Conservation (phyloP, 2,797 vertebrate genomes). For the Anisognathus igniventris region DNA sequence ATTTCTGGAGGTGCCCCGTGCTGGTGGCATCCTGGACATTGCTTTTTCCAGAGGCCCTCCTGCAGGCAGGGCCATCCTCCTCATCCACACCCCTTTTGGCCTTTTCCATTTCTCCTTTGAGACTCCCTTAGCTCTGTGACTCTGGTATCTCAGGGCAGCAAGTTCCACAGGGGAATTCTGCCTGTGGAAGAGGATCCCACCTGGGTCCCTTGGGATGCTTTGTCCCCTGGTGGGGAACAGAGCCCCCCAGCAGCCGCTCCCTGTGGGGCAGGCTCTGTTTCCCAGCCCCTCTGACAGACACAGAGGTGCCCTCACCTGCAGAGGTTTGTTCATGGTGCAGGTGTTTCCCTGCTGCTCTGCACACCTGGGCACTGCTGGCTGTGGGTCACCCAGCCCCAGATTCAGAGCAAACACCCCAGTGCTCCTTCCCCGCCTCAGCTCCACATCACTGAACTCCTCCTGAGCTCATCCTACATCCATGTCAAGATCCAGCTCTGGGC, state of each 20-base stretch:
- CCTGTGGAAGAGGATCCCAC: neutral
- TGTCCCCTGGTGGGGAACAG: neutral
- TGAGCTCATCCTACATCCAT: neutral
- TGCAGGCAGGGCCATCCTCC: neutral
- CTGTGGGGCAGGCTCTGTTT: neutral
- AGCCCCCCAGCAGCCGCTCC: neutral
- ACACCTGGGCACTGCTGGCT: neutral
- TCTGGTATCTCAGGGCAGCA: neutral
- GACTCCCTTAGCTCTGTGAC: neutral
- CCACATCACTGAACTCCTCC: neutral
- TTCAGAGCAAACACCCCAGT: neutral
- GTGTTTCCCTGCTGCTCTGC: accelerated
- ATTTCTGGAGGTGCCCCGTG: neutral
- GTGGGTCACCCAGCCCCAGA: neutral
- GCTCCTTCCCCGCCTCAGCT: neutral
- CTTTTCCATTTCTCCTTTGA: neutral
- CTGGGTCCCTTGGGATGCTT: no score
- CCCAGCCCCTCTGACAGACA: neutral
- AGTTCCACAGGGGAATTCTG: neutral
- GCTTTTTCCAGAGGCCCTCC: neutral
- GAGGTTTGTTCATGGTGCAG: neutral
- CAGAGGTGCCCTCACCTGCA: neutral
- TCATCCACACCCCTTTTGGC: neutral
- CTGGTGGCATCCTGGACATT: neutral
- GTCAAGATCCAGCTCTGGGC: neutral